A percentile compares a stretch with the other conserved stretches of the same genome.
These are phyloP conservation scores for Seriola dumerili DNA, from an alignment of 2,113 vertebrate genomes.

Conservation along the genomic window DNA sequence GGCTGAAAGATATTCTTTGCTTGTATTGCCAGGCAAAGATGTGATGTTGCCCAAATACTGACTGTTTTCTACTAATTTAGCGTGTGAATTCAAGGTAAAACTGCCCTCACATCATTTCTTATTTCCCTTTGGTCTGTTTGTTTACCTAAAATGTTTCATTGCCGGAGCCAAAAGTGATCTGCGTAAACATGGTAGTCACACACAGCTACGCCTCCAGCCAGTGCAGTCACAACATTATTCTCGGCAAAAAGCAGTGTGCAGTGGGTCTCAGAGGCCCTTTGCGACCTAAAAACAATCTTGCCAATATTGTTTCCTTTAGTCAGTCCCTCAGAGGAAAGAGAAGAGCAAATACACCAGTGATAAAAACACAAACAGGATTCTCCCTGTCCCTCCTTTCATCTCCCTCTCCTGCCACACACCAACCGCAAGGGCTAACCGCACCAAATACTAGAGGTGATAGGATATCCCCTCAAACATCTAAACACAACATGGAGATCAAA, in stretches of 20 bases:
- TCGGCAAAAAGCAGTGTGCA: conserved; percentile 34
- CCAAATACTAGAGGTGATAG: conserved; percentile 85
- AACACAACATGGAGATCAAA: conserved; percentile 87
- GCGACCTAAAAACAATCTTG: conserved; percentile 81
- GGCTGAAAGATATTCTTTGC: conserved; percentile 41
- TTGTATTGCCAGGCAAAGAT: conserved; percentile 55
- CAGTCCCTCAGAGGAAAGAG: conserved; percentile 76
- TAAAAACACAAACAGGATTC: conserved; percentile 86
- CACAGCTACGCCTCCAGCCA: conserved; percentile 44
- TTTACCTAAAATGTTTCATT: conserved; percentile 42
- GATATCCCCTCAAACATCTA: conserved; percentile 87
- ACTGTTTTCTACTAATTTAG: conserved; percentile 36
- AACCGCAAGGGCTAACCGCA: conserved; percentile 77
- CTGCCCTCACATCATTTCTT: conserved; percentile 41
- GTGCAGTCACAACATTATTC: conserved; percentile 66
- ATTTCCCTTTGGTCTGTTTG: conserved; percentile 34
- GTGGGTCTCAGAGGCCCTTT: conserved; percentile 65
- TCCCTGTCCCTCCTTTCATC: conserved; percentile 80
- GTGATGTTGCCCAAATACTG: conserved; percentile 43
- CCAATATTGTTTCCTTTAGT: conserved; percentile 81
- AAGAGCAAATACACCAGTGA: conserved; percentile 81
- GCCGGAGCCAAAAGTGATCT: conserved; percentile 50
- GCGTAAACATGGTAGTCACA: conserved; percentile 54
- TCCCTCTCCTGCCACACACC: conserved; percentile 73
- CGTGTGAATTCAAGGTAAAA: conserved; percentile 38